phyloP scores from a whole-genome alignment of 1,140 invertebrate genomes.

The Yoshiicerus persimilis region DNA sequence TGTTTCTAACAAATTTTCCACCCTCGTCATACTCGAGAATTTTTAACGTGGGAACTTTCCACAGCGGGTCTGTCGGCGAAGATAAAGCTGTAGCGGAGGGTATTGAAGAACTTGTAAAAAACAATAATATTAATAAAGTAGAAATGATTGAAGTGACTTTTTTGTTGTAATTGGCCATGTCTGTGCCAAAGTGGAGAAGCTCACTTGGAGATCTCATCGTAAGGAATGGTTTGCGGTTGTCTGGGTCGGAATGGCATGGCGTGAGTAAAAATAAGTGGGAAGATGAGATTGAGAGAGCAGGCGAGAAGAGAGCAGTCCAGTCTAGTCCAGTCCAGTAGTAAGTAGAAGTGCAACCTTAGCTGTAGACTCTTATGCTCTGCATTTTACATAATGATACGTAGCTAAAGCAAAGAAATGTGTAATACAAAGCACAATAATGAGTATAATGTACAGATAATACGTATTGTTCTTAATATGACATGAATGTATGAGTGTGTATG shows the following conservation, averaged over 20 bases:
- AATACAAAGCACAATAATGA: neutral
- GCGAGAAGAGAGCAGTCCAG: neutral
- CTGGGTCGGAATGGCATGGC: neutral
- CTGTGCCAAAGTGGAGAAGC: neutral
- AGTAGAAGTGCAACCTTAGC: neutral
- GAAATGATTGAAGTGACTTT: neutral
- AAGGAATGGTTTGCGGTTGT: neutral
- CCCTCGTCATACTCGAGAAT: neutral
- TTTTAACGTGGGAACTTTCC: neutral
- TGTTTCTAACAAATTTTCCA: neutral
- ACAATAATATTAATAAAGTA: neutral
- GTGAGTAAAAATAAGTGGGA: constrained; percentile 4
- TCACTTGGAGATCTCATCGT: constrained; percentile 10
- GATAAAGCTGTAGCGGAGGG: neutral
- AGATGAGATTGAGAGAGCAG: neutral
- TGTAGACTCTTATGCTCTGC: neutral
- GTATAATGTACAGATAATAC: neutral
- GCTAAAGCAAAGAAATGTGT: too few relatives aligned
- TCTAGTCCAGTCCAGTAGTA: neutral
- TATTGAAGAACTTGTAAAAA: neutral
- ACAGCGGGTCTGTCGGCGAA: neutral
- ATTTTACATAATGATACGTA: neutral
- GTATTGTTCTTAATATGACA: neutral
- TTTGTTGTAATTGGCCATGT: neutral
- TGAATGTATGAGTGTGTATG: neutral